phyloP scores from a whole-genome alignment of 2,888 invertebrate species.

The Bruchidius siliquastri region DNA sequence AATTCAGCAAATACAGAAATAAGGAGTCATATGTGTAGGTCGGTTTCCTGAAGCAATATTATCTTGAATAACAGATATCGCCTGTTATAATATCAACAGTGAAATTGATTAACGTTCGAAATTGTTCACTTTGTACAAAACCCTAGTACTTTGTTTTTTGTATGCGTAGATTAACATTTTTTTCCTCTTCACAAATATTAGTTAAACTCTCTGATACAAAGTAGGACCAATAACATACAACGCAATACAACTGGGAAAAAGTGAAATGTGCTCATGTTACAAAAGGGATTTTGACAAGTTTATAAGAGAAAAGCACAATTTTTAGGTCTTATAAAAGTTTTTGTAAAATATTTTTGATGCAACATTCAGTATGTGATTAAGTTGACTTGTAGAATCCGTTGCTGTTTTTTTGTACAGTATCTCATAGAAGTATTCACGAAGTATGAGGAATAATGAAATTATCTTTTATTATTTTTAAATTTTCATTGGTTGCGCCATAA shows the following conservation, averaged over 20 bases:
- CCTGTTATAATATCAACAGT: too few relatives aligned
- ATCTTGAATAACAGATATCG: too few relatives aligned
- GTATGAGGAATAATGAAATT: background rate
- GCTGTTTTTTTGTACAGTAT: background rate
- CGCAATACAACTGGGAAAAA: slow-evolving; percentile 17
- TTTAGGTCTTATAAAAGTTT: background rate
- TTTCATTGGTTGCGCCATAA: too few relatives aligned
- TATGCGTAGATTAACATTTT: slow-evolving; percentile 6
- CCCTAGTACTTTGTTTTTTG: background rate
- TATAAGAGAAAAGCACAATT: background rate
- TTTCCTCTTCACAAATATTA: slow-evolving; percentile 15
- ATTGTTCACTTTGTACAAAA: background rate
- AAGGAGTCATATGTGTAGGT: too few relatives aligned
- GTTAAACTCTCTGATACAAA: slow-evolving; percentile 16
- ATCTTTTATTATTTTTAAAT: too few relatives aligned
- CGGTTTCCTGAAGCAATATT: too few relatives aligned
- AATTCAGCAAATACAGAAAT: too few relatives aligned
- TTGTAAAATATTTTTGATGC: background rate
- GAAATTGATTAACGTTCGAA: background rate
- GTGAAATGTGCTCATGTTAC: background rate
- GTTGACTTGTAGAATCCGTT: background rate
- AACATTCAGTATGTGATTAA: background rate
- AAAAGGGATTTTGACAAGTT: background rate
- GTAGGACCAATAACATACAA: slow-evolving; percentile 31
- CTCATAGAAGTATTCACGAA: background rate